Evolutionary conservation across 2,113 vertebrate genomes (phyloP).

Genomic region (Amphiprion percula): DNA sequence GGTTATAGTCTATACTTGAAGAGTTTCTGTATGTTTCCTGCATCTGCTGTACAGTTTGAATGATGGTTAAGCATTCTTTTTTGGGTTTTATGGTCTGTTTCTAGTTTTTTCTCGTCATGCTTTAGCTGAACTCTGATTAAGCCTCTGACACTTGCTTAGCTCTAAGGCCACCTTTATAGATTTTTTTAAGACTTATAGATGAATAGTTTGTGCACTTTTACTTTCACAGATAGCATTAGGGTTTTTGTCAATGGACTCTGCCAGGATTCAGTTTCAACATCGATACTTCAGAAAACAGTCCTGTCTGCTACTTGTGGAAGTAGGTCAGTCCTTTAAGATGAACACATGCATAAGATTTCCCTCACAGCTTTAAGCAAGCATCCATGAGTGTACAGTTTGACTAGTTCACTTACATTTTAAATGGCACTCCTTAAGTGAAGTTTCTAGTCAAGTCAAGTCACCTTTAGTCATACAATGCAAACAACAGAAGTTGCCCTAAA

Average conservation of each 20-base stretch:
- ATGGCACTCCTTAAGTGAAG: slow-evolving; percentile 3
- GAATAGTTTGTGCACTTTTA: neutral
- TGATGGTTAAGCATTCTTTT: neutral
- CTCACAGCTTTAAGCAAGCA: slow-evolving; percentile 27
- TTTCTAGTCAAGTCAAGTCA: neutral
- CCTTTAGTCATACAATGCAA: no score
- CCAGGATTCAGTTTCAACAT: slow-evolving; percentile 47
- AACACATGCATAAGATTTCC: slow-evolving; percentile 43
- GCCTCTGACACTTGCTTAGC: neutral
- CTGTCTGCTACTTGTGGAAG: slow-evolving; percentile 51
- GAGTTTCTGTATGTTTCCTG: neutral
- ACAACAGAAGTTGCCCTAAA: no score
- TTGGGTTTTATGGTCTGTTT: neutral
- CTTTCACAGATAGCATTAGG: neutral
- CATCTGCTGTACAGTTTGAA: slow-evolving; percentile 1
- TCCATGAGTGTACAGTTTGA: slow-evolving; percentile 17
- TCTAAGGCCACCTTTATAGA: no score
- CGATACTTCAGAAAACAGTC: slow-evolving; percentile 48
- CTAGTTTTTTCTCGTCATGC: neutral
- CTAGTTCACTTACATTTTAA: slow-evolving; percentile 30
- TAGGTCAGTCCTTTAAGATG: slow-evolving; percentile 64
- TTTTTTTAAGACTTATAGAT: no score
- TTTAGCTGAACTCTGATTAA: neutral
- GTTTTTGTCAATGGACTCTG: slow-evolving; percentile 32
- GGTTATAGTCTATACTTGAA: neutral